Evolutionary conservation across 1,140 invertebrate species (phyloP).

Genomic region (Drosophila bocki): DNA sequence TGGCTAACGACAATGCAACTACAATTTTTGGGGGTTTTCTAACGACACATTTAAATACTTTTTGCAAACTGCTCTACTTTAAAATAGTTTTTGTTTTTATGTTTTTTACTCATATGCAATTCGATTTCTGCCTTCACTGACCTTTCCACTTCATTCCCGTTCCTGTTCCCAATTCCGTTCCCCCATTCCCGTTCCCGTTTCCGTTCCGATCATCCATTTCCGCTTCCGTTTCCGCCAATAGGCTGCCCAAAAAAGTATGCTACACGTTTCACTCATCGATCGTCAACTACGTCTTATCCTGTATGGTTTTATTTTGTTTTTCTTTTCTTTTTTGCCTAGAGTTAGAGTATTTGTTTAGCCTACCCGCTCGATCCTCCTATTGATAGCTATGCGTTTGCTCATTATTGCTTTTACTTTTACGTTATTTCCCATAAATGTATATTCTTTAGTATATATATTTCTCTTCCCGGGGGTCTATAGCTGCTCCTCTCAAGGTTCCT

Average conservation of each 20-base stretch:
- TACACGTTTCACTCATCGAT: constrained; percentile 57
- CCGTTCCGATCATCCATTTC: constrained; percentile 12
- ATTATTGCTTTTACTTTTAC: constrained; percentile 83
- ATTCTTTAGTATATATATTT: constrained; percentile 56
- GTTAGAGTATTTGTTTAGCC: constrained; percentile 51
- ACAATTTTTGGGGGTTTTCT: constrained; percentile 65
- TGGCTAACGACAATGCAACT: constrained; percentile 82
- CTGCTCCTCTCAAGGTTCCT: constrained; percentile 38
- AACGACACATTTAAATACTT: constrained; percentile 82
- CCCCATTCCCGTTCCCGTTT: constrained; percentile 1
- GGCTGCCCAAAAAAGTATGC: constrained; percentile 67
- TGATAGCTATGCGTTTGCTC: constrained; percentile 80
- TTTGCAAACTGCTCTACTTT: constrained; percentile 80
- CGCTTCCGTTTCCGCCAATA: constrained; percentile 55
- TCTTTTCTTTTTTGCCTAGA: constrained; percentile 45
- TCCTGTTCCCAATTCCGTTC: constrained; percentile 31
- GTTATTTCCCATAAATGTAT: constrained; percentile 60
- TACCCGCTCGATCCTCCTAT: constrained; percentile 42
- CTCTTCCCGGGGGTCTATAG: constrained; percentile 33
- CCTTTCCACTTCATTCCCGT: constrained; percentile 7
- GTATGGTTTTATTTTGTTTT: constrained; percentile 14
- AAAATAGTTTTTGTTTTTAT: constrained; percentile 70
- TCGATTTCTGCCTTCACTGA: constrained; percentile 42
- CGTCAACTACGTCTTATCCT: constrained; percentile 31
- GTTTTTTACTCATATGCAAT: constrained; percentile 69